Evolutionary conservation across 2,888 invertebrate species (phyloP).

Genomic region (Amitus sp.): DNA sequence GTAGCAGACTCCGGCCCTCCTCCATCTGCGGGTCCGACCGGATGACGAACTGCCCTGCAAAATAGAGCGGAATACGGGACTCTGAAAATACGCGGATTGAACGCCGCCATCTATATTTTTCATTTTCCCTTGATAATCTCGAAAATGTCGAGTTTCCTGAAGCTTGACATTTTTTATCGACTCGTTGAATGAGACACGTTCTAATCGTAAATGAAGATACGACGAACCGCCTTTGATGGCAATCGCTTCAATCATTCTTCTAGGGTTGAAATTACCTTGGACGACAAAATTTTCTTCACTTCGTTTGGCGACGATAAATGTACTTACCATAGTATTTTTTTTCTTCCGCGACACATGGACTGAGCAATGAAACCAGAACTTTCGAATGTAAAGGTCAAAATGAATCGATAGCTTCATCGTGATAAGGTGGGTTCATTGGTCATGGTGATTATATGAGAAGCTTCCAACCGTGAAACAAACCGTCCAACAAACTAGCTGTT

Average conservation of each 20-base stretch:
- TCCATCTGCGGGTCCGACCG: conserved; percentile 49
- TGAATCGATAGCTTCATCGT: conserved; percentile 41
- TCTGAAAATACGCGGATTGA: conserved; percentile 54
- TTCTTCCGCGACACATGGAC: conserved; percentile 31
- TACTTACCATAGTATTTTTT: too few relatives aligned
- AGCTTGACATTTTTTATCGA: conserved; percentile 9
- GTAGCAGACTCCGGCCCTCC: conserved; percentile 40
- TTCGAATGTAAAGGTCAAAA: conserved; percentile 27
- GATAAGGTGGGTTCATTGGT: conserved; percentile 52
- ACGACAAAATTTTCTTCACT: conserved; percentile 34
- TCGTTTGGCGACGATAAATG: conserved; percentile 28
- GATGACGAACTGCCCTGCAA: conserved; percentile 61
- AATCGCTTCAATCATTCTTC: conserved; percentile 21
- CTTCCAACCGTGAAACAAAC: conserved; percentile 19
- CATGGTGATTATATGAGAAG: conserved; percentile 48
- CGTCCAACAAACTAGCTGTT: conserved; percentile 32
- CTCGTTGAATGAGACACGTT: conserved; percentile 4
- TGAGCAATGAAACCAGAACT: too few relatives aligned
- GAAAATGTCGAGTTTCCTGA: conserved; percentile 22
- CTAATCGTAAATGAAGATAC: conserved; percentile 25
- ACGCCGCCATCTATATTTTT: conserved; percentile 33
- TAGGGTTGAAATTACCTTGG: conserved; percentile 27
- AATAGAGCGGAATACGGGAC: conserved; percentile 57
- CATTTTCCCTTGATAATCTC: conserved; percentile 24
- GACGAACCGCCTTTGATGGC: conserved; percentile 18